Base-by-base conservation (phyloP, 2,113 vertebrate species). In the Sisor rabdophorus region DNA sequence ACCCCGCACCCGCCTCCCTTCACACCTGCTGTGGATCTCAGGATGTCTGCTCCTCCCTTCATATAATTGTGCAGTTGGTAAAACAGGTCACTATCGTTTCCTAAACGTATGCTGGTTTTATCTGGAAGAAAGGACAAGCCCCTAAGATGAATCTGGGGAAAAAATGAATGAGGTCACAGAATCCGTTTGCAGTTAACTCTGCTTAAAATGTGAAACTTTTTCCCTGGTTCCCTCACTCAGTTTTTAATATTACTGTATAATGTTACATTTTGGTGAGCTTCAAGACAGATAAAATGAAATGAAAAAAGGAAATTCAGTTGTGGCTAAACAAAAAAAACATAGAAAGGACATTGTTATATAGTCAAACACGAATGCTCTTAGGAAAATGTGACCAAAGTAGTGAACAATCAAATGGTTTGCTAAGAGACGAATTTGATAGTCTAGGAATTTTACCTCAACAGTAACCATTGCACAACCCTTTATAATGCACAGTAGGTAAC, bases 1-100 rank as follows among this genome's bases (percentile, higher is more conserved):
- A 73, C 30, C 9, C 40, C 4, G 5, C 40, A 6, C 24, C 58
- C 59, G 11, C 63, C 78, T 60, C 40, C 82, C 71, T 79, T 40
- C 79, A 82, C 87, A 89, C 86, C 86, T 89, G 87, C 84, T 80
- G 73, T 40, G 74, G 22, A 22, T 60, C 36, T 65, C 84, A 85
- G 86, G 83, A 87, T 84, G 81, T 82, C 65, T 69, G 68, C 40
- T 72, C 81, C 65, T 65, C 59, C 65, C 78, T 55, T 74, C 65
- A 53, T 65, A 65, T 56, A 79, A 82, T 79, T 79, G 77, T 79
- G 68, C 69, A 20, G 63, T 2, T 24, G 44, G 56, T 64, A 48
- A 50, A 80, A 50, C 55, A 65, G 70, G 75, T 78, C 70, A 78
- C 36, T 28, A 40, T 64, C 50, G 26, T 56, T 81, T 78, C 77